Conservation (phyloP, 2,113 vertebrate genomes). For the Climacteris rufus region DNA sequence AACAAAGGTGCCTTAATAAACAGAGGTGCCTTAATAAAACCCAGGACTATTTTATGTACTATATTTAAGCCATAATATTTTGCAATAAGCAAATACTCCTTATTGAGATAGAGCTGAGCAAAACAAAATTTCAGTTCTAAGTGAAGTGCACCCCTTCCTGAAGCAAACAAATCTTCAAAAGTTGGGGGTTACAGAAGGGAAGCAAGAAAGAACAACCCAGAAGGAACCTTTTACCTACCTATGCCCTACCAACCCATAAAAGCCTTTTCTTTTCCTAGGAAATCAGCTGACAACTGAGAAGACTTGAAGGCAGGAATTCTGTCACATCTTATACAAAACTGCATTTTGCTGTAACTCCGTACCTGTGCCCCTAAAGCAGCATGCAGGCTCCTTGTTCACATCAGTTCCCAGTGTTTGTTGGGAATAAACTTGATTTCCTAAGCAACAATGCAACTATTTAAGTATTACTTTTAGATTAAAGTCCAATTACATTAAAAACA, state of each 20-base stretch:
- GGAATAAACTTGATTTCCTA: neutral
- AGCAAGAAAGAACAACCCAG: neutral
- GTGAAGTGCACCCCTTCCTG: neutral
- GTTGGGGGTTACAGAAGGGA: rapidly evolving
- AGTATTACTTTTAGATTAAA: neutral
- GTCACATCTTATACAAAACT: neutral
- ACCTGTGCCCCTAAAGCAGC: neutral
- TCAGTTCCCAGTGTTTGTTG: neutral
- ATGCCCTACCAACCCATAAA: neutral
- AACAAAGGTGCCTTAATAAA: too few relatives aligned
- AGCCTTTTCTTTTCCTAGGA: neutral
- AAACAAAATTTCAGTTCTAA: neutral
- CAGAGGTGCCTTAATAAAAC: neutral
- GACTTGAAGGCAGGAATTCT: neutral
- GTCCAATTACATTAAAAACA: neutral
- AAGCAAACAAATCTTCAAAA: neutral
- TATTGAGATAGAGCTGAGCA: neutral
- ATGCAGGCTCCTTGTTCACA: neutral
- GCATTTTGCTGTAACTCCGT: neutral
- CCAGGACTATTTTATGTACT: neutral
- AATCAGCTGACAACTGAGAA: neutral
- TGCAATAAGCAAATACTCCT: neutral
- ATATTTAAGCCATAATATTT: neutral
- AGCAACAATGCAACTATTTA: neutral
- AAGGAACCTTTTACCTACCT: neutral